Conservation (phyloP, 1,140 invertebrate genomes). For the Chrysomallon squamiferum region DNA sequence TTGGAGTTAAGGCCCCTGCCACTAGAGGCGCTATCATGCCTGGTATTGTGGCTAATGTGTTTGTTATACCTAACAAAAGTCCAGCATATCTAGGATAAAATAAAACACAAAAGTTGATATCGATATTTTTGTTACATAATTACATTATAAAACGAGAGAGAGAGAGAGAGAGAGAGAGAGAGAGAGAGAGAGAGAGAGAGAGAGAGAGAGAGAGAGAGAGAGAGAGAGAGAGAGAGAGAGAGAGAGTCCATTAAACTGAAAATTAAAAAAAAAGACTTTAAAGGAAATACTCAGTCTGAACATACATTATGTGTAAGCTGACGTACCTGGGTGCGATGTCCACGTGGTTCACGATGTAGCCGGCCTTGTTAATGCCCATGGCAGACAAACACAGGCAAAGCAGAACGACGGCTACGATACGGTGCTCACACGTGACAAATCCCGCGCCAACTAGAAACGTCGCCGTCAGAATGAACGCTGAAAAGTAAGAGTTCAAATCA, state of each 20-base stretch:
- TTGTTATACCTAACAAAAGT: constrained; percentile 81
- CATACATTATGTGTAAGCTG: not conserved
- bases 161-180: not conserved
- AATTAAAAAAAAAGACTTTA: too few relatives aligned
- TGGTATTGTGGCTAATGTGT: constrained; percentile 82
- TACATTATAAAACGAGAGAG: not conserved
- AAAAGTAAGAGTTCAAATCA: too few relatives aligned
- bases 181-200: too few relatives aligned
- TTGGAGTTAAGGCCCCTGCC: constrained; percentile 74
- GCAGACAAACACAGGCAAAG: not conserved
- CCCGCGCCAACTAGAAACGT: not conserved
- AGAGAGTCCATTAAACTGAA: too few relatives aligned
- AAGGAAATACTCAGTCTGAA: too few relatives aligned
- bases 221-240: too few relatives aligned
- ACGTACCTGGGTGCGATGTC: constrained; percentile 71
- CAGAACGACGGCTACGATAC: not conserved
- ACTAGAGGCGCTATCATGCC: constrained; percentile 82
- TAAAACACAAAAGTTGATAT: too few relatives aligned
- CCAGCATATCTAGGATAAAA: constrained; percentile 72
- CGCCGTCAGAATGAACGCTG: not conserved
- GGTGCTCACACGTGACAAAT: constrained; percentile 3
- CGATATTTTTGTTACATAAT: too few relatives aligned
- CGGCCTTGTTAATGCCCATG: constrained; percentile 57
- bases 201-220: too few relatives aligned
- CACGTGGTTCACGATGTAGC: constrained; percentile 81